Evolutionary conservation across 2,797 vertebrate species (phyloP).

Genomic region (Eremophila alpestris): DNA sequence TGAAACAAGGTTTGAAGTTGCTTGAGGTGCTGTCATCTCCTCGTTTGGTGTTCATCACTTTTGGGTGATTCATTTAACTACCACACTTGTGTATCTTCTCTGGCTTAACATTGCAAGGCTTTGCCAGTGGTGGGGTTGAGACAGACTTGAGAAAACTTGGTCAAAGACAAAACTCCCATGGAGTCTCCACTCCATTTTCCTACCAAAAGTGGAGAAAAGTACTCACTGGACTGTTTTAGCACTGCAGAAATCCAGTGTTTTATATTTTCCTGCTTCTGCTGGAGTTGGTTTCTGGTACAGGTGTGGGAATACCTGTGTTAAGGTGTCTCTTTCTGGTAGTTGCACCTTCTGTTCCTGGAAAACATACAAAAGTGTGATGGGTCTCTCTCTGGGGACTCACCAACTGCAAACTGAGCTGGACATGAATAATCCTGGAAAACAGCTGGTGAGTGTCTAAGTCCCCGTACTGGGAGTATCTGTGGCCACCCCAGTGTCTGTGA

Average conservation of each 20-base stretch:
- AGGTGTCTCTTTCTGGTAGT: background rate
- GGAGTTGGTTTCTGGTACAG: background rate
- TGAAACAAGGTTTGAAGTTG: background rate
- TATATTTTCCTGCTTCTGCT: background rate
- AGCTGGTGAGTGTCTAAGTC: background rate
- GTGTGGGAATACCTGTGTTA: background rate
- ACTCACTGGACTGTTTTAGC: rapidly evolving
- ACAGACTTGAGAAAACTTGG: background rate
- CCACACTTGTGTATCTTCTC: rapidly evolving
- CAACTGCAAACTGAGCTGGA: rapidly evolving
- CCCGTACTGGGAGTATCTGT: background rate
- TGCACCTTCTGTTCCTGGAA: background rate
- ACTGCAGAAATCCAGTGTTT: background rate
- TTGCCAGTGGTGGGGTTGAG: background rate
- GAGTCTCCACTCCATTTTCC: background rate
- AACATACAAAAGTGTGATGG: rapidly evolving
- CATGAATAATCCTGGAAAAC: rapidly evolving
- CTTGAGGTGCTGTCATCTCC: background rate
- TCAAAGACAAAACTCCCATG: background rate
- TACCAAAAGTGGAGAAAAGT: background rate
- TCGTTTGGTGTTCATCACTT: background rate
- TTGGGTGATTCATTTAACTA: background rate
- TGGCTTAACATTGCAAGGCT: background rate
- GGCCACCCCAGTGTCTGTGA: background rate
- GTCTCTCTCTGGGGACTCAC: background rate